Conservation (phyloP, 1,140 invertebrate genomes). For the Monomorium pharaonis region DNA sequence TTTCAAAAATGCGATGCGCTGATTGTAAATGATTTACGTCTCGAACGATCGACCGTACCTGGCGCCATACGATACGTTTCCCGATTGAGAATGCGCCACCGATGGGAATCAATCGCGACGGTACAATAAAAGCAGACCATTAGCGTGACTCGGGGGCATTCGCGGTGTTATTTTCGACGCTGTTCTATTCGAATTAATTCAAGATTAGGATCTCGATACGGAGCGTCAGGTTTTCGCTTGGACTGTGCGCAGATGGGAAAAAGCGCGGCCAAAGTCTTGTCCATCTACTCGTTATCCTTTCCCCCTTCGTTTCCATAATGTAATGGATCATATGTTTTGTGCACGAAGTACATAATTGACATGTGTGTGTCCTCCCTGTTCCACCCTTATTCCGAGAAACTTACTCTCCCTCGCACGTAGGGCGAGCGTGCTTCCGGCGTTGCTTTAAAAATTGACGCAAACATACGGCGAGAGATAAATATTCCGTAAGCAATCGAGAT, state of each 20-base stretch:
- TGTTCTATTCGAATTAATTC: slow-evolving; percentile 3
- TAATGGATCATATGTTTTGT: slow-evolving; percentile 39
- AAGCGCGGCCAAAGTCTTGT: background rate
- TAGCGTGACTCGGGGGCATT: slow-evolving; percentile 1
- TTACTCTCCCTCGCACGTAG: slow-evolving; percentile 14
- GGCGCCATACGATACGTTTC: background rate
- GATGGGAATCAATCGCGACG: background rate
- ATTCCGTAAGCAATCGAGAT: background rate
- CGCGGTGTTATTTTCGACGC: background rate
- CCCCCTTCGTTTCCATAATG: slow-evolving; percentile 44
- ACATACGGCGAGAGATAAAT: background rate
- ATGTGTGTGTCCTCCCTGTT: slow-evolving; percentile 11
- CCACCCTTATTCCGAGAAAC: slow-evolving; percentile 30
- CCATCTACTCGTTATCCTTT: background rate
- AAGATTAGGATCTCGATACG: slow-evolving; percentile 15
- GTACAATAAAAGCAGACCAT: background rate
- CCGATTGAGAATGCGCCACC: background rate
- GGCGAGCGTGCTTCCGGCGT: background rate
- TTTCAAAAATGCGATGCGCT: background rate
- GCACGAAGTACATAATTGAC: slow-evolving; percentile 34
- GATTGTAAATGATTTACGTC: background rate
- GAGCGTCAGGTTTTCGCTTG: background rate
- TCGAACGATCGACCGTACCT: background rate
- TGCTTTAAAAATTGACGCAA: slow-evolving; percentile 36
- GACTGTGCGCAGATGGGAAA: background rate